Evolutionary conservation across 2,113 vertebrate species (phyloP), one percentile per base, ranked within the genome.

Genomic region (Uria lomvia): DNA sequence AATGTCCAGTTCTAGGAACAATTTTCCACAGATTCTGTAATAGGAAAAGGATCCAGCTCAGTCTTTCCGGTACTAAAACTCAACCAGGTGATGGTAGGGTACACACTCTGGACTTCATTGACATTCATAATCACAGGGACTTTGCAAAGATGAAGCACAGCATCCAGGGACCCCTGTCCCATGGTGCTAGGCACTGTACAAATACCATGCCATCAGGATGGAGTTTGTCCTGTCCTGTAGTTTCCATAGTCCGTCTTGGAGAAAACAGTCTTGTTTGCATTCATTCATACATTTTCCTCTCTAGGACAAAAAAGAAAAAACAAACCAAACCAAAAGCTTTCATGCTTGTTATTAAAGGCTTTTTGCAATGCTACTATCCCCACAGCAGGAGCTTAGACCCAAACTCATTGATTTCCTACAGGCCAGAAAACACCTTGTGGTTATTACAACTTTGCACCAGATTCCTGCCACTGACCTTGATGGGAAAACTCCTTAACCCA

Each of bases 241-340:
- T 75, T 88, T 83, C 6, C 12, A 34, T 29, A 22, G 21, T 9
- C 24, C 76, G 7, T 8, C 16, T 40, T 86, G 29, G 26, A 89
- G 45, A 32, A 92, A 36, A 32, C 14, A 52, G 5, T 34, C 18
- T 12, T 36, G 6, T 45, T 34, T 62, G 9, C 32, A 47, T 30
- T 62, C 12, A 63, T 77, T 71, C 80, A 43, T 40, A 11, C 1
- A 15, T 65, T 72, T 87, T 65, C 15, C 36, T 42, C 2, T 20
- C 22, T 32, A 9, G 16, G 21, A 38, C 3, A 38, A n/a, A 77
- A 32, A 29, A 1, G 1, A 7, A 13, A 21, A 12, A 38, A n/a
- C 3, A 0, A 1, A 27, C 1, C 1, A 0, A 2, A 23, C 26
- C 4, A 21, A 47, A 21, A 0, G 1, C 3, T 11, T 65, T 5